Percentiles rank a stretch among this genome's conserved stretches.
Conservation (phyloP, 2,888 invertebrate genomes). For the Oscheius sp. region DNA sequence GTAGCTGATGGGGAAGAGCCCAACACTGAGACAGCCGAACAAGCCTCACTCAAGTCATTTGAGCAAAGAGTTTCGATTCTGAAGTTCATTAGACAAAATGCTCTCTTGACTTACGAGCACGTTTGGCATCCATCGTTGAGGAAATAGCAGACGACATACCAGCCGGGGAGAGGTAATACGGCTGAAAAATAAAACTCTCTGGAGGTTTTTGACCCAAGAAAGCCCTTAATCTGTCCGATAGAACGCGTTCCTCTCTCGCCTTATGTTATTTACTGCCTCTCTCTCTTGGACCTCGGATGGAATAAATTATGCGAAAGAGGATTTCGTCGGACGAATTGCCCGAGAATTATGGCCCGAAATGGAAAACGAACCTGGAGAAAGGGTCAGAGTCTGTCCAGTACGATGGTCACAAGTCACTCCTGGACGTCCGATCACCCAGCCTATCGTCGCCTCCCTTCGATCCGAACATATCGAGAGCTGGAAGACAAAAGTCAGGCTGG, state of each 20-base stretch:
- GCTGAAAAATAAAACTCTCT: conserved; percentile 1
- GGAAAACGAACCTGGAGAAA: conserved; percentile 23
- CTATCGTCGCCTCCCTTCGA: conserved; percentile 24
- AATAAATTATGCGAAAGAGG: conserved; percentile 15
- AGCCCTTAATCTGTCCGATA: background rate
- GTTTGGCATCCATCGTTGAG: conserved; percentile 23
- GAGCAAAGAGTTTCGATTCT: conserved; percentile 24
- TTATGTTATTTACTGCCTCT: background rate
- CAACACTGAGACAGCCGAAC: conserved; percentile 5
- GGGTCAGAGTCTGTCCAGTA: conserved; percentile 14
- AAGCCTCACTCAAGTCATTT: conserved; percentile 20
- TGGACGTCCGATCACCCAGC: conserved; percentile 17
- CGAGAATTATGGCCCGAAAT: conserved; percentile 2
- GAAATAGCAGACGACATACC: conserved; percentile 23
- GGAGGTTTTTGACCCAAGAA: background rate
- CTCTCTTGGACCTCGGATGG: background rate
- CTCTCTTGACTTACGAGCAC: conserved; percentile 14
- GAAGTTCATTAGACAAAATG: background rate
- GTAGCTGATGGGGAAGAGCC: conserved; percentile 25
- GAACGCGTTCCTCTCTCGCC: background rate
- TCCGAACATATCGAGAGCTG: conserved; percentile 28
- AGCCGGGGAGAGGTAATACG: conserved; percentile 18
- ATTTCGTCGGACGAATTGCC: background rate
- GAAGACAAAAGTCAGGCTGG: background rate
- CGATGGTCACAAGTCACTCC: conserved; percentile 29